Evolutionary conservation across 1,140 invertebrate genomes (phyloP).

Genomic region (Pseudoatta argentina): DNA sequence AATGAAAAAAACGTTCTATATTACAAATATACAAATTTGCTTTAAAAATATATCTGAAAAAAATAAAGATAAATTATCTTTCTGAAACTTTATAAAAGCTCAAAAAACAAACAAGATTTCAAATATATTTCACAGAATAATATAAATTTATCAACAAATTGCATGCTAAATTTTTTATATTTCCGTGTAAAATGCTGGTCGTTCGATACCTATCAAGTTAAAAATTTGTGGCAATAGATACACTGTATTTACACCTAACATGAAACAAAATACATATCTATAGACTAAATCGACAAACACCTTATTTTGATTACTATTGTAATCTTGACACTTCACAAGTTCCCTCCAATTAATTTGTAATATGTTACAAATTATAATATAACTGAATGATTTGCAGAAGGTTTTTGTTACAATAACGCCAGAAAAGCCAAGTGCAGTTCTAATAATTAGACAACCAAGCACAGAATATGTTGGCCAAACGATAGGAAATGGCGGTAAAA

Average conservation of each 20-base stretch:
- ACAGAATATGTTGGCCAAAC: conserved; percentile 92
- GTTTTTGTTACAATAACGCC: conserved; percentile 90
- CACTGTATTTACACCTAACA: conserved; percentile 92
- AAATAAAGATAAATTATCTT: not conserved
- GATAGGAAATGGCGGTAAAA: conserved; percentile 90
- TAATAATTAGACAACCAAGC: conserved; percentile 88
- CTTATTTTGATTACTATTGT: conserved; percentile 89
- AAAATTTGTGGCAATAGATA: conserved; percentile 94
- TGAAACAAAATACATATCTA: conserved; percentile 92
- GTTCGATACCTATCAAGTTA: conserved; percentile 91
- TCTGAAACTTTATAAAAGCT: not conserved
- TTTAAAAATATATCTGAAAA: not conserved
- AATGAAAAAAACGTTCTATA: not conserved
- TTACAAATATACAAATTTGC: not conserved
- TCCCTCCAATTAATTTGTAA: conserved; percentile 89
- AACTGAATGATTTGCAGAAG: conserved; percentile 90
- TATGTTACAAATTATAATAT: conserved; percentile 90
- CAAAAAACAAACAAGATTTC: conserved; percentile 29
- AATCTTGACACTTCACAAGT: conserved; percentile 88
- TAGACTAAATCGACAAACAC: conserved; percentile 92
- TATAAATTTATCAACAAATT: conserved; percentile 25
- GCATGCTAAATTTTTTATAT: conserved; percentile 86
- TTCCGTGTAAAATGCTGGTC: conserved; percentile 94
- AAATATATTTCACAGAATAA: conserved; percentile 46
- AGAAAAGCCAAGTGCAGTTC: conserved; percentile 92